phyloP scores from a whole-genome alignment of 1,140 invertebrate species.

The Nasonia giraulti region DNA sequence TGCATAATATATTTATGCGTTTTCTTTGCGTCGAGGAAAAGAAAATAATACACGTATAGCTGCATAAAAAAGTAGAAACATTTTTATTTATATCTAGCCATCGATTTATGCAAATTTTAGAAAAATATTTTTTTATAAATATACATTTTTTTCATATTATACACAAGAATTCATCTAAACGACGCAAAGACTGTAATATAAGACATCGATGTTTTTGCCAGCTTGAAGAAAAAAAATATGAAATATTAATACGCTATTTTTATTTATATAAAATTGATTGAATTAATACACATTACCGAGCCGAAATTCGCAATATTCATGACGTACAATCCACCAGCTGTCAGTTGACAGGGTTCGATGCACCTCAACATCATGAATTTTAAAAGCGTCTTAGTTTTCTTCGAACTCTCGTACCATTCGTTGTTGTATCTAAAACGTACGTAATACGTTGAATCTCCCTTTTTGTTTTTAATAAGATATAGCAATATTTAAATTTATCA shows the following conservation, averaged over 20 bases:
- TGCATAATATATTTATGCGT: too few relatives aligned
- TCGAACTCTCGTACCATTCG: background rate
- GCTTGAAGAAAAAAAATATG: background rate
- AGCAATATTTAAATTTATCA: background rate
- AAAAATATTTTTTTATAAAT: too few relatives aligned
- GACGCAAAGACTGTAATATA: slow-evolving; percentile 10
- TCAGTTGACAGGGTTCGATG: background rate
- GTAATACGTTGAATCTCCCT: too few relatives aligned
- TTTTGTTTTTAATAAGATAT: too few relatives aligned
- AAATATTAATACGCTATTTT: background rate
- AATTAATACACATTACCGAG: background rate
- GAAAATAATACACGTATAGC: too few relatives aligned
- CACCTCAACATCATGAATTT: slow-evolving; percentile 4
- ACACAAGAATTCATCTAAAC: background rate
- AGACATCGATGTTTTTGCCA: background rate
- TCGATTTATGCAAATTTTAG: too few relatives aligned
- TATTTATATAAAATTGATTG: background rate
- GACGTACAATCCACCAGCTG: background rate
- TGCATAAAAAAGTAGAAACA: too few relatives aligned
- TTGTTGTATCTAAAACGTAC: background rate
- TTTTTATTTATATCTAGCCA: too few relatives aligned
- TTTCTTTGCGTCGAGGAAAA: too few relatives aligned
- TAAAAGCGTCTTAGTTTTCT: background rate
- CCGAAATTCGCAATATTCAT: slow-evolving; percentile 7
- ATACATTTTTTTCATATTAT: too few relatives aligned